Percentiles rank a stretch among this genome's conserved stretches.
These are phyloP conservation scores for Mesoclemmys tuberculata DNA, from an alignment of 2,113 vertebrate genomes.

Conservation along the genomic window DNA sequence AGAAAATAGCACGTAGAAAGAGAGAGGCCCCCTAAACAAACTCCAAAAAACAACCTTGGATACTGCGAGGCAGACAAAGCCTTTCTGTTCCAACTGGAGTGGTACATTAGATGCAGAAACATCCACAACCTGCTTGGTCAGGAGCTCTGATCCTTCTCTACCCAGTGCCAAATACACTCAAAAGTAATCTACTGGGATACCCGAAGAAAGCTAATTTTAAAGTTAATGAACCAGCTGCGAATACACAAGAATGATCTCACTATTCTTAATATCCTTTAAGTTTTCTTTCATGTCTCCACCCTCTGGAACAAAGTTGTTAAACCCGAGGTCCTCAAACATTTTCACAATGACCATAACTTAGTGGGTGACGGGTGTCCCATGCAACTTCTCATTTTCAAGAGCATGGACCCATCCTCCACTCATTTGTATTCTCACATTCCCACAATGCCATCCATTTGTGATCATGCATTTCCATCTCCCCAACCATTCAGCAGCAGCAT, in stretches of 20 bases:
- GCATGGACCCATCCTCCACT: background rate
- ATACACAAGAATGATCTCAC: background rate
- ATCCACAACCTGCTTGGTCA: background rate
- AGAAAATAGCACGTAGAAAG: background rate
- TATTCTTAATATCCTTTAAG: rapidly evolving
- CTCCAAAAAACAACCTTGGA: background rate
- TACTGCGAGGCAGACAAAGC: background rate
- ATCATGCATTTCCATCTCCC: background rate
- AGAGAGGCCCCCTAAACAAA: background rate
- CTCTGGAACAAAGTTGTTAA: background rate
- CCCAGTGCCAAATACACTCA: background rate
- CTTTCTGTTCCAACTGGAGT: background rate
- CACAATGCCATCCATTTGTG: background rate
- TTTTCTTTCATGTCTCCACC: background rate
- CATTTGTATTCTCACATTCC: background rate
- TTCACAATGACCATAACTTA: background rate
- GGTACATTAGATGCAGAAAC: background rate
- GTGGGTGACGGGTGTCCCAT: background rate
- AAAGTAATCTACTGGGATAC: background rate
- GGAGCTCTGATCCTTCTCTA: background rate
- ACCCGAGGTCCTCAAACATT: background rate
- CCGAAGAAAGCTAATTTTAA: background rate
- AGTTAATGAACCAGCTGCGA: background rate
- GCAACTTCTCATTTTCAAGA: background rate
- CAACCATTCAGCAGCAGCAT: background rate